Evolutionary conservation across 2,888 invertebrate species (phyloP).

Genomic region (Lysandra bellargus): DNA sequence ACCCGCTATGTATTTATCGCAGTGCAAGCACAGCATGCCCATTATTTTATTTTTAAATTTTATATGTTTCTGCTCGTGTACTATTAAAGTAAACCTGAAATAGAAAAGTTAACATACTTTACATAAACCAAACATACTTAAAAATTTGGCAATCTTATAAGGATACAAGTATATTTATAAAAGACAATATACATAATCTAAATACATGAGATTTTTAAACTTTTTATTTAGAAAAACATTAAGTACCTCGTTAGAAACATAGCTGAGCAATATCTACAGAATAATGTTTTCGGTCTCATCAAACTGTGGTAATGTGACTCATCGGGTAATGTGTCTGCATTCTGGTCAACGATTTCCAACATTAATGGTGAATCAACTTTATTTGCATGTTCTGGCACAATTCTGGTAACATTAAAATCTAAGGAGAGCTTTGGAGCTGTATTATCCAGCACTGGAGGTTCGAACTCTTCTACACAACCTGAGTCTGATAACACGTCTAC

Average conservation of each 20-base stretch:
- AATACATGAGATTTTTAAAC: background rate
- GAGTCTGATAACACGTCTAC: background rate
- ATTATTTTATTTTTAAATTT: slow-evolving; percentile 25
- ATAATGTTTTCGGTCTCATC: slow-evolving; percentile 34
- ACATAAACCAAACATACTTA: background rate
- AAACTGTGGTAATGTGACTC: slow-evolving; percentile 35
- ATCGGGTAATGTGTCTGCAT: background rate
- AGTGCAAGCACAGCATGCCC: slow-evolving; percentile 39
- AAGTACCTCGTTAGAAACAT: slow-evolving; percentile 40
- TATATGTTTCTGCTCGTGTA: slow-evolving; percentile 40
- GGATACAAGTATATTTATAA: background rate
- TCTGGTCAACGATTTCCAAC: background rate
- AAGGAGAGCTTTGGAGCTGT: background rate
- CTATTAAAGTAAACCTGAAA: slow-evolving; percentile 40
- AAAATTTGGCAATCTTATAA: background rate
- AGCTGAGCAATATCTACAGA: slow-evolving; percentile 39
- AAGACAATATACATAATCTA: background rate
- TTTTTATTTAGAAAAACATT: background rate
- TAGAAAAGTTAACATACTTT: background rate
- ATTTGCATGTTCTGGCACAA: background rate
- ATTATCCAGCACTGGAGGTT: background rate
- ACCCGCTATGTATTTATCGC: slow-evolving; percentile 41
- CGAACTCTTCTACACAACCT: background rate
- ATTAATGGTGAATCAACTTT: slow-evolving; percentile 23
- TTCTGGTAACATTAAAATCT: background rate